phyloP scores from a whole-genome alignment of 2,888 invertebrate genomes.

The Ophion slaviceki region DNA sequence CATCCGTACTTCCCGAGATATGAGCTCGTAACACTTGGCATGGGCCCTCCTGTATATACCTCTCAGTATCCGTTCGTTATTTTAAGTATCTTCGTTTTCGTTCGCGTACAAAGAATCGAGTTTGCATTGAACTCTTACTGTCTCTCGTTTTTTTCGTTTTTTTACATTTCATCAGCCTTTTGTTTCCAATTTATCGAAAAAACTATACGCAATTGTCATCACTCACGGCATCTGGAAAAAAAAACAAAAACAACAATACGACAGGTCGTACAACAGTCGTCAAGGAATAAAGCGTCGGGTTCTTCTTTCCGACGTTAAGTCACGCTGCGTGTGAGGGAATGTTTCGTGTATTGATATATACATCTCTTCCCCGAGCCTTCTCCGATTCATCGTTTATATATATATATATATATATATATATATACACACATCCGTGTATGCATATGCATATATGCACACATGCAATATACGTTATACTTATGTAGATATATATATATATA shows the following conservation, averaged over 20 bases:
- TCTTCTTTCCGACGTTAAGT: conserved; percentile 68
- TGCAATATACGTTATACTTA: no score
- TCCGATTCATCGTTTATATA: conserved; percentile 72
- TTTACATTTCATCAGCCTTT: not conserved
- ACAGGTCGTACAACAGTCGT: not conserved
- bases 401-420: conserved; percentile 25
- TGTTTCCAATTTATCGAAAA: not conserved
- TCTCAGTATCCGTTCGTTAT: not conserved
- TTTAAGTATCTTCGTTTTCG: not conserved
- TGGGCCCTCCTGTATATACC: not conserved
- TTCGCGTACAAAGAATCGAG: not conserved
- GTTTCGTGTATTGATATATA: conserved; percentile 62
- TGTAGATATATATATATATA: no score
- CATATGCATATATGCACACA: conserved; percentile 29
- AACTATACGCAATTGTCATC: not conserved
- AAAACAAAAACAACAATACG: not conserved
- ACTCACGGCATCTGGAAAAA: not conserved
- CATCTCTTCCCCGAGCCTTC: conserved; percentile 41
- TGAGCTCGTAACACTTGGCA: not conserved
- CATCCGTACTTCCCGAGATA: not conserved
- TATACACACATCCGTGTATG: conserved; percentile 53
- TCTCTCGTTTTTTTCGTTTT: not conserved
- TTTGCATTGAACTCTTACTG: not conserved
- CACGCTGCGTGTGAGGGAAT: conserved; percentile 73
- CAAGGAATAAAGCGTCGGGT: conserved; percentile 15